phyloP scores from a whole-genome alignment of 2,888 invertebrate genomes.

The Synanthedon myopaeformis region DNA sequence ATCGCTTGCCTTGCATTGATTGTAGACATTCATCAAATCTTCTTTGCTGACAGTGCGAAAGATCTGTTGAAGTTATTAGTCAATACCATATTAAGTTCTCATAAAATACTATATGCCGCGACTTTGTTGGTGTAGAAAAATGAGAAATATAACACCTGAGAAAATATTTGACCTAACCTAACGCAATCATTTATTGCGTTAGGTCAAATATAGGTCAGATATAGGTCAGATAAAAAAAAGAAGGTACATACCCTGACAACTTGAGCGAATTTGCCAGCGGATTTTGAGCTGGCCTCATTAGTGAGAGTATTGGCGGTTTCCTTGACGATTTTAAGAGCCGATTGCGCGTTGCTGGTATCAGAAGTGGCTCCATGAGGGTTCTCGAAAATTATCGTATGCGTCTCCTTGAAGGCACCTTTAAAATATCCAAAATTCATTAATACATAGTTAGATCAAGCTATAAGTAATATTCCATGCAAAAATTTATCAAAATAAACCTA shows the following conservation, averaged over 20 bases:
- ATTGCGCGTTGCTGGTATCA: conserved; percentile 63
- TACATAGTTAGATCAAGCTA: background rate
- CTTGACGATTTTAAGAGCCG: conserved; percentile 70
- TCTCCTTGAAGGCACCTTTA: conserved; percentile 40
- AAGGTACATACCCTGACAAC: conserved; percentile 73
- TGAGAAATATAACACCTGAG: too few relatives aligned
- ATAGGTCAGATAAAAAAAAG: too few relatives aligned
- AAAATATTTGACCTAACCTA: background rate
- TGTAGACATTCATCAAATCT: conserved; percentile 77
- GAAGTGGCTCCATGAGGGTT: conserved; percentile 70
- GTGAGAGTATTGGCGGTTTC: conserved; percentile 72
- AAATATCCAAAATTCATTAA: too few relatives aligned
- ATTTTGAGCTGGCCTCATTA: conserved; percentile 73
- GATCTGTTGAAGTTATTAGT: conserved; percentile 39
- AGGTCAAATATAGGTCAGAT: too few relatives aligned
- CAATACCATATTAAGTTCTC: background rate
- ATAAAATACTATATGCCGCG: too few relatives aligned
- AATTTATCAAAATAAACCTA: too few relatives aligned
- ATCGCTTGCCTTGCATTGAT: conserved; percentile 72
- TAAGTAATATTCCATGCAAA: background rate
- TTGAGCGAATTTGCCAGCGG: conserved; percentile 76
- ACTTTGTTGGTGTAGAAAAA: too few relatives aligned
- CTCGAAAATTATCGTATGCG: conserved; percentile 78
- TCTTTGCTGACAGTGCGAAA: conserved; percentile 75
- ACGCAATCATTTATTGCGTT: background rate